Evolutionary conservation across 1,140 invertebrate species (phyloP).

Genomic region (Chrysomallon squamiferum): DNA sequence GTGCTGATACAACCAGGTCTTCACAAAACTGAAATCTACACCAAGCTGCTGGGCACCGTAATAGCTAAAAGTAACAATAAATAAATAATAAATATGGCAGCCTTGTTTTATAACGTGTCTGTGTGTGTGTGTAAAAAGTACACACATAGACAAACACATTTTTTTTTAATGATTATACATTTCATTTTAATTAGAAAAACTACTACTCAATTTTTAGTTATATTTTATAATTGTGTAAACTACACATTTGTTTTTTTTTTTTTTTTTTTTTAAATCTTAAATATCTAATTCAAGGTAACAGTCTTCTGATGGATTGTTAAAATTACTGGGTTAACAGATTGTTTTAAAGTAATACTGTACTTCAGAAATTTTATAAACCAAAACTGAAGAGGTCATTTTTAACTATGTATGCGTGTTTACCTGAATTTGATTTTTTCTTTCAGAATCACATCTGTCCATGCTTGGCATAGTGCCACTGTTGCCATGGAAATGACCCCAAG

Average conservation of each 20-base stretch:
- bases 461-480: constrained; percentile 49
- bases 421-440: constrained; percentile 61
- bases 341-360: too few relatives aligned
- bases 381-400: too few relatives aligned
- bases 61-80: constrained; percentile 39
- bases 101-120: too few relatives aligned
- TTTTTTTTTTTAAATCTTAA: too few relatives aligned
- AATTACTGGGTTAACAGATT: too few relatives aligned
- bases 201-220: background rate
- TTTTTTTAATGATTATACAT: background rate
- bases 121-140: background rate
- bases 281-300: too few relatives aligned
- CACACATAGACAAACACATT: background rate
- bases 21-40: constrained; percentile 47
- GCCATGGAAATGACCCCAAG: constrained; percentile 51
- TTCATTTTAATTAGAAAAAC: background rate
- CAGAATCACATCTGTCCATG: constrained; percentile 54
- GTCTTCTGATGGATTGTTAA: too few relatives aligned
- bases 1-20: constrained; percentile 39
- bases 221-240: too few relatives aligned
- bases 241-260: too few relatives aligned
- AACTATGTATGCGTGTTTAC: too few relatives aligned
- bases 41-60: constrained; percentile 57
- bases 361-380: too few relatives aligned
- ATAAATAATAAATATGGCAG: background rate